Conservation (phyloP, 2,113 vertebrate genomes). For the Elgaria multicarinata region DNA sequence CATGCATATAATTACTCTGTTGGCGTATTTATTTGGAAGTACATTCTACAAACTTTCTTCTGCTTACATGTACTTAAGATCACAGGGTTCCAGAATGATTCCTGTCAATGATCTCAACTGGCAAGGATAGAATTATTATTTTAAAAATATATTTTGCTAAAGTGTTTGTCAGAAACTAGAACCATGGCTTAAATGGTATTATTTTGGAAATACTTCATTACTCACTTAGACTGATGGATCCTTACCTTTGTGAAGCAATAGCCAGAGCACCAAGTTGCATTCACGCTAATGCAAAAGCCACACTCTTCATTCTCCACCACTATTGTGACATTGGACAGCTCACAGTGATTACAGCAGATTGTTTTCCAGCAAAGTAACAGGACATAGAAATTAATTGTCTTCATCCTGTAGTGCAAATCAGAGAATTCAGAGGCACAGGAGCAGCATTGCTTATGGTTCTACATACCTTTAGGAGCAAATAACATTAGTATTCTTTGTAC, state of each 20-base stretch:
- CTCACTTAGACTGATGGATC: background rate
- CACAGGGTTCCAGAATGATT: background rate
- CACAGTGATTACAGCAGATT: conserved; percentile 76
- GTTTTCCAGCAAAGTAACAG: conserved; percentile 81
- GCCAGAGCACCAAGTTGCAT: conserved; percentile 87
- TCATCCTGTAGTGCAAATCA: conserved; percentile 72
- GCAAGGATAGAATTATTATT: background rate
- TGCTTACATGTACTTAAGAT: background rate
- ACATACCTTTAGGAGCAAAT: conserved; percentile 17
- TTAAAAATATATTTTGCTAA: background rate
- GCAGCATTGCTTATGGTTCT: conserved; percentile 5
- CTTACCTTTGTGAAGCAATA: conserved; percentile 87
- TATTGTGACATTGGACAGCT: conserved; percentile 83
- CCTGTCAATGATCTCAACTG: background rate
- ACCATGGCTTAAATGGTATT: background rate
- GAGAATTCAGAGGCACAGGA: background rate
- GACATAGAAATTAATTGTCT: conserved; percentile 78
- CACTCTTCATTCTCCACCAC: conserved; percentile 87
- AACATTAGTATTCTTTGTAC: background rate
- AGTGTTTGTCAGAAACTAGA: accelerated
- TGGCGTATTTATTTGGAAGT: background rate
- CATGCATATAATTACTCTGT: background rate
- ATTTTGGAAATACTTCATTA: background rate
- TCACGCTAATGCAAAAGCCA: conserved; percentile 77
- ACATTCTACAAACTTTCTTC: background rate